Percentiles rank a stretch among this genome's conserved stretches.
These are phyloP conservation scores for Pachyuromys duprasi DNA, from an alignment of 2,797 vertebrate species.

Conservation along the genomic window DNA sequence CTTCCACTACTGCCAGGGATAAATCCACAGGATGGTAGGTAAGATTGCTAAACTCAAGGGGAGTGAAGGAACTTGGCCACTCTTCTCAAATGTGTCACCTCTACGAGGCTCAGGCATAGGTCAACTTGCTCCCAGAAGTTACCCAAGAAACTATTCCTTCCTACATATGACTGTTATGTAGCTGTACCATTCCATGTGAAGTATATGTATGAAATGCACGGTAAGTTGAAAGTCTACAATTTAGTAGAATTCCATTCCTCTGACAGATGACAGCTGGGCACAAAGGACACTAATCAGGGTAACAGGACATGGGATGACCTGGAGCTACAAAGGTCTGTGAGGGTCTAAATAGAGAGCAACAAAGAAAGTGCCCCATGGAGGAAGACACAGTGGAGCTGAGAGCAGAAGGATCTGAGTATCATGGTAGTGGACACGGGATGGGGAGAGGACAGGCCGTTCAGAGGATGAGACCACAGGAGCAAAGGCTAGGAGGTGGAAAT, in stretches of 20 bases:
- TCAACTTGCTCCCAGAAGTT: not conserved
- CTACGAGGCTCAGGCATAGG: not conserved
- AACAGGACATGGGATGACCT: not conserved
- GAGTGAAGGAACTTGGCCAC: not conserved
- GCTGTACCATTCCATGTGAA: not conserved
- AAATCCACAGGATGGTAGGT: not conserved
- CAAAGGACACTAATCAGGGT: not conserved
- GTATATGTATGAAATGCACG: not conserved
- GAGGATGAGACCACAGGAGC: not conserved
- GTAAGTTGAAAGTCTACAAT: not conserved
- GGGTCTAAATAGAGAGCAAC: not conserved
- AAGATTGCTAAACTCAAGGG: not conserved
- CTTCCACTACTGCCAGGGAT: not conserved
- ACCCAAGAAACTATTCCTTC: not conserved
- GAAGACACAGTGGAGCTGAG: not conserved
- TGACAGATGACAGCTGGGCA: not conserved
- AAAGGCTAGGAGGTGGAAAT: not conserved
- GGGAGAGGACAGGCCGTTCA: not conserved
- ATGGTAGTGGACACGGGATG: not conserved
- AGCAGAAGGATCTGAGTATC: not conserved
- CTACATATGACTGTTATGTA: not conserved
- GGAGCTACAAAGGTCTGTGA: not conserved
- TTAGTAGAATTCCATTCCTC: not conserved
- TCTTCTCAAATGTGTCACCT: not conserved
- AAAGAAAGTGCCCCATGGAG: not conserved